Percentiles rank a stretch among this genome's conserved stretches.
These are phyloP conservation scores for Nothobranchius furzeri DNA, from an alignment of 2,113 vertebrate genomes.

Conservation along the genomic window DNA sequence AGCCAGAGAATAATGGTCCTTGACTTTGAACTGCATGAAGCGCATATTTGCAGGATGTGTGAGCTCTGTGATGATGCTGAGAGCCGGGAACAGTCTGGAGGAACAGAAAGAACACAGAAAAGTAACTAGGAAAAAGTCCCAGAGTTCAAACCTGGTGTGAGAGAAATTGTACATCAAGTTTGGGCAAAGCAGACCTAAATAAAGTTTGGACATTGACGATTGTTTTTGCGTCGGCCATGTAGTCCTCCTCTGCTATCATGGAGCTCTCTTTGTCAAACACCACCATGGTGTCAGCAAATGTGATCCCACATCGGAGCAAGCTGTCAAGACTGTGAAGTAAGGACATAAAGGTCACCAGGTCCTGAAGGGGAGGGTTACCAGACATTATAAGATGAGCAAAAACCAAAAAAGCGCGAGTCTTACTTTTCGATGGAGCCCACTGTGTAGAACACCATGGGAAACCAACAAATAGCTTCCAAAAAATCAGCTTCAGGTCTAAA, in stretches of 20 bases:
- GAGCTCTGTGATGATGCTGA: constrained; percentile 86
- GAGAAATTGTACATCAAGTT: background rate
- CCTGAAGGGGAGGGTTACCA: too few species aligned
- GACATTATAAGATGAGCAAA: too few species aligned
- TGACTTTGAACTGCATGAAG: constrained; percentile 87
- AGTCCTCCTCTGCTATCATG: constrained; percentile 86
- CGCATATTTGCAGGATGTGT: constrained; percentile 87
- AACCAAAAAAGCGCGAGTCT: constrained; percentile 29
- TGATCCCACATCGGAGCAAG: constrained; percentile 82
- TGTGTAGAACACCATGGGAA: constrained; percentile 86
- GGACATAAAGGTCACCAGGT: background rate
- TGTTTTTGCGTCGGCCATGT: constrained; percentile 86
- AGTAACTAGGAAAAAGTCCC: background rate
- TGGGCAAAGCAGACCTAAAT: constrained; percentile 73
- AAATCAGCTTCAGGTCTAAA: constrained; percentile 84
- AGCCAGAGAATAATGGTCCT: constrained; percentile 84
- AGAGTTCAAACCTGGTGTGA: background rate
- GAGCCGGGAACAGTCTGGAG: constrained; percentile 82
- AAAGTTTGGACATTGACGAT: constrained; percentile 86
- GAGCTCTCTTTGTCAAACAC: constrained; percentile 87
- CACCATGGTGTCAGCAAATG: constrained; percentile 84
- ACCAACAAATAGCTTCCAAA: constrained; percentile 86
- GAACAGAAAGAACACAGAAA: background rate
- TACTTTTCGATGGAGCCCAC: constrained; percentile 87
- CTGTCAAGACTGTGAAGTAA: constrained; percentile 78